Base-by-base conservation (phyloP, 2,888 invertebrate species). In the Acleris literana region DNA sequence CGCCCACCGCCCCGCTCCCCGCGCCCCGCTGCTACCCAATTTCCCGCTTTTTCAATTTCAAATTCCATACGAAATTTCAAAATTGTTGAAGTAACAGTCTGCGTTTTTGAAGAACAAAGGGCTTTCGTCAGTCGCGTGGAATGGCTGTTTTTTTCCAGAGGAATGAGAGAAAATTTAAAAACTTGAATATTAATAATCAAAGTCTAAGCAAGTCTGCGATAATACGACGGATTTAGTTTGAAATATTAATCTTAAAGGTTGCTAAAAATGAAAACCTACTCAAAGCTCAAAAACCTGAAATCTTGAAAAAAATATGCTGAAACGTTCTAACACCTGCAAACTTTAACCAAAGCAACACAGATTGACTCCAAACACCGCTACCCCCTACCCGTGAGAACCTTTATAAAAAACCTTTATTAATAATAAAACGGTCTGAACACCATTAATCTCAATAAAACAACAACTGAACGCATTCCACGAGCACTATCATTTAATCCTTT, bases 21-120 rank as follows among this genome's bases (percentile, higher is more conserved):
- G 79, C 80, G 73, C 77, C 76, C 70, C 77, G 70, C 71, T 74
- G 69, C 73, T 67, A 55, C 61, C 65, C 65, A 74, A 78, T 83
- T 83, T 83, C 75, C 81, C 76, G 72, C 76, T 77, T 81, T 82
- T 82, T 83, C 79, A 79, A 79, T 86, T 83, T 82, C 82, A 81
- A 85, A 87, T 87, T 83, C 83, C 84, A 71, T 86, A 86, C 83
- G 72, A 79, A 83, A 82, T 84, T 84, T 79, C 77, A 86, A 87
- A 88, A 86, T 82, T 80, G 80, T 81, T 79, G n/a, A 51, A 54
- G 53, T 65, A 43, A 29, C 55, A 44, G 55, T 60, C 54, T 55
- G 18, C 63, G 56, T 57, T 61, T 33, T 46, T 66, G 29, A 29
- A 18, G 66, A 52, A 57, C 44, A 51, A 51, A 61, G 53, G 55